phyloP scores from a whole-genome alignment of 2,113 vertebrate species.

The Galemys pyrenaicus region DNA sequence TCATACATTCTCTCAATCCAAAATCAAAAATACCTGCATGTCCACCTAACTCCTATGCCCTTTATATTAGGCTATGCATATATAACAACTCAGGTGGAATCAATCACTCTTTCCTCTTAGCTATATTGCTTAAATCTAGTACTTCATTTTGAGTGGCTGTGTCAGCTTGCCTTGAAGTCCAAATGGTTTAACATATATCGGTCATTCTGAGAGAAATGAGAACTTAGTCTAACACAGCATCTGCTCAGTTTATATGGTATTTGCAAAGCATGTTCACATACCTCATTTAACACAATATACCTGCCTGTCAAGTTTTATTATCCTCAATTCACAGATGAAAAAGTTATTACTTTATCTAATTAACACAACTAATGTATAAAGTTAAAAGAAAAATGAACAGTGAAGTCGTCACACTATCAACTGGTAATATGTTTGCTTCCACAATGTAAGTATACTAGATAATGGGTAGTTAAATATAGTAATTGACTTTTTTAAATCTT shows the following conservation, averaged over 20 bases:
- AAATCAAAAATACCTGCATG: neutral
- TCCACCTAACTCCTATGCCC: neutral
- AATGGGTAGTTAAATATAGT: neutral
- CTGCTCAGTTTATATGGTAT: neutral
- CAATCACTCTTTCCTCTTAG: neutral
- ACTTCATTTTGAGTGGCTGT: neutral
- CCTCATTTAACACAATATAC: neutral
- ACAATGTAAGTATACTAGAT: neutral
- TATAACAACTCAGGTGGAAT: neutral
- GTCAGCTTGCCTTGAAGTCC: conserved; percentile 26
- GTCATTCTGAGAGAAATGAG: neutral
- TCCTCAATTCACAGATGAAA: neutral
- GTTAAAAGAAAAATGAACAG: neutral
- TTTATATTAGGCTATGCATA: neutral
- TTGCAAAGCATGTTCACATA: neutral
- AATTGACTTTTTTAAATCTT: neutral
- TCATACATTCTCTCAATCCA: neutral
- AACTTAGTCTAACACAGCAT: neutral
- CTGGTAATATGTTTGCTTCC: neutral
- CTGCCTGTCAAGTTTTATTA: too few relatives aligned
- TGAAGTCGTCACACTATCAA: neutral
- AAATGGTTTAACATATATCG: neutral
- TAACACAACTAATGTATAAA: neutral
- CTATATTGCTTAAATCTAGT: neutral
- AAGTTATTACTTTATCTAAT: neutral